These are phyloP conservation scores for Camponotus floridanus DNA, from an alignment of 1,140 invertebrate species.

Conservation along the genomic window DNA sequence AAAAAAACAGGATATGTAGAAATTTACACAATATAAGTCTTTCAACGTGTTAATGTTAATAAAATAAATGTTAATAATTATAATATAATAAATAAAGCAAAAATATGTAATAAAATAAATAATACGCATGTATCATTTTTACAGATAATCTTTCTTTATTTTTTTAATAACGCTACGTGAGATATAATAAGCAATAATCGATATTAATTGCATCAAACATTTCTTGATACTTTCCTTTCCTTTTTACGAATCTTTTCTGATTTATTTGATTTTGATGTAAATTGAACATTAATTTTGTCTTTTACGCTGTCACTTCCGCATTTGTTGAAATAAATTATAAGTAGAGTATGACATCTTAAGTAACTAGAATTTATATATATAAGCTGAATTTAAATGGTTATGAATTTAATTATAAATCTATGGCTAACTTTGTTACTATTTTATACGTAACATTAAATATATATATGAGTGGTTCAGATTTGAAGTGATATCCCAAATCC, in stretches of 20 bases:
- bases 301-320: background rate
- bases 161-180: background rate
- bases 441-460: no score
- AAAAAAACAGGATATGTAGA: background rate
- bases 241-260: no score
- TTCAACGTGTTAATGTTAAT: background rate
- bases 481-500: no score
- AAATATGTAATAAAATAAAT: background rate
- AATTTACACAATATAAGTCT: background rate
- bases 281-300: background rate
- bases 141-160: background rate
- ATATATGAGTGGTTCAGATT: no score
- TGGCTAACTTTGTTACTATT: no score
- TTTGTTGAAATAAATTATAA: slow-evolving; percentile 64
- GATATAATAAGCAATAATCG: background rate
- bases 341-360: slow-evolving; percentile 65
- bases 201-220: background rate
- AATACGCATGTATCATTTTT: background rate
- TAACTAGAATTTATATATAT: slow-evolving; percentile 53
- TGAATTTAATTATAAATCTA: no score
- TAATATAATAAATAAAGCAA: background rate
- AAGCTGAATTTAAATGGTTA: no score
- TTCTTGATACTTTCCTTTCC: background rate
- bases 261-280: background rate
- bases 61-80: background rate